These are phyloP conservation scores for Uropsilus gracilis DNA, from an alignment of 2,113 vertebrate species.

Conservation along the genomic window DNA sequence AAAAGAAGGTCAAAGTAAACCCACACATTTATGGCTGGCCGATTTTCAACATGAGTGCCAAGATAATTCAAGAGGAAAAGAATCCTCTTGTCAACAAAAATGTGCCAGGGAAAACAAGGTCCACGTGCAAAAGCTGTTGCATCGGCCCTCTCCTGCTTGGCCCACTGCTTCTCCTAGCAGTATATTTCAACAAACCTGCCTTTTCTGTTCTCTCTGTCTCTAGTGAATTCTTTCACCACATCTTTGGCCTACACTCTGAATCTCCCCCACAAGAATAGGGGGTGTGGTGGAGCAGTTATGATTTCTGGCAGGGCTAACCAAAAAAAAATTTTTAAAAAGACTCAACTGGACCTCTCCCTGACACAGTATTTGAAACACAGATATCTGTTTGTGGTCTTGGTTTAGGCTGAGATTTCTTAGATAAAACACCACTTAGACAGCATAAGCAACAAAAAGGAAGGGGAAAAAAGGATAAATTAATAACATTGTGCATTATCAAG, in stretches of 20 bases:
- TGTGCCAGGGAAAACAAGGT: not conserved
- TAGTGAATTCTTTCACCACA: too few relatives aligned
- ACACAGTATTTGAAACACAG: not conserved
- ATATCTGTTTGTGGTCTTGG: not conserved
- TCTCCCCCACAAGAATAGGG: too few relatives aligned
- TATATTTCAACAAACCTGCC: too few relatives aligned
- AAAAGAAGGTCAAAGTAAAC: not conserved
- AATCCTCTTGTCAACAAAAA: not conserved
- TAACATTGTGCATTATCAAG: not conserved
- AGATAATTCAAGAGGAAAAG: constrained; percentile 6
- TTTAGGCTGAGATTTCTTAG: not conserved
- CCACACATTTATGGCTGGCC: not conserved
- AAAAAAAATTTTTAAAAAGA: too few relatives aligned
- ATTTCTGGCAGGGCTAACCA: too few relatives aligned
- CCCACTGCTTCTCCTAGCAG: too few relatives aligned
- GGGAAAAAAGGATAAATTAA: not conserved
- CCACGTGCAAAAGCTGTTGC: not conserved
- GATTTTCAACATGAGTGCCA: not conserved
- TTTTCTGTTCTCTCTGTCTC: too few relatives aligned
- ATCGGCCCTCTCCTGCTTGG: too few relatives aligned
- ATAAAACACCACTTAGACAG: not conserved
- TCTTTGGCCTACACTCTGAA: too few relatives aligned
- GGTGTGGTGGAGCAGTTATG: too few relatives aligned
- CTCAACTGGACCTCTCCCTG: not conserved
- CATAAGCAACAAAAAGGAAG: not conserved